phyloP scores from a whole-genome alignment of 1,140 invertebrate genomes.

The Neodiprion fabricii region DNA sequence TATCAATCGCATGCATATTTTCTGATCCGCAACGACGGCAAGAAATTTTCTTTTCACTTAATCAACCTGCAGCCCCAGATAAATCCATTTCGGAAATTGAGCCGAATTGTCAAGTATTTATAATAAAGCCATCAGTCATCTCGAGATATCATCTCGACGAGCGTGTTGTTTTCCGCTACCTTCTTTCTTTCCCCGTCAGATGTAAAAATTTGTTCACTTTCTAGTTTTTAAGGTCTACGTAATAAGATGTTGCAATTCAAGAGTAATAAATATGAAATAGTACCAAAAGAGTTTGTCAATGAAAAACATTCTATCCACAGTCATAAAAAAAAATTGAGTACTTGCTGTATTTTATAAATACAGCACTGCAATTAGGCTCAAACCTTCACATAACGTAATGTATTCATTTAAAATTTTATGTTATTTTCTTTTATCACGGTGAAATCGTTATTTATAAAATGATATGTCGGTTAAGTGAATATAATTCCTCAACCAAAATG shows the following conservation, averaged over 20 bases:
- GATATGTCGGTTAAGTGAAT: no score
- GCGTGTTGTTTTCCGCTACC: not conserved
- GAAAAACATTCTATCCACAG: not conserved
- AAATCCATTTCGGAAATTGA: no score
- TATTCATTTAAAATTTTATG: not conserved
- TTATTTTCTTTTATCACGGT: not conserved
- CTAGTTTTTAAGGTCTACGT: constrained; percentile 7
- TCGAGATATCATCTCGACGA: not conserved
- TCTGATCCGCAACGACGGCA: no score
- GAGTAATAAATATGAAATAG: constrained; percentile 5
- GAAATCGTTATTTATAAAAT: no score
- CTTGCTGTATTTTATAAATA: not conserved
- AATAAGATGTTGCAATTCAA: not conserved
- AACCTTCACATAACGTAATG: not conserved
- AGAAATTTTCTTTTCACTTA: no score
- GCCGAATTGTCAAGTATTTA: not conserved
- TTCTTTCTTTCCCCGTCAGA: not conserved
- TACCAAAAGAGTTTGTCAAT: not conserved
- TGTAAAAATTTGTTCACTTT: constrained; percentile 16
- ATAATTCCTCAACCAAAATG: no score
- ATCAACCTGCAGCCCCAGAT: no score
- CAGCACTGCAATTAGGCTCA: not conserved
- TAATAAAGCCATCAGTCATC: not conserved
- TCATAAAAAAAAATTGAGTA: not conserved
- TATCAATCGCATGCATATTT: no score